Conservation (phyloP, 2,113 vertebrate genomes). For the Pachyramphus minor region DNA sequence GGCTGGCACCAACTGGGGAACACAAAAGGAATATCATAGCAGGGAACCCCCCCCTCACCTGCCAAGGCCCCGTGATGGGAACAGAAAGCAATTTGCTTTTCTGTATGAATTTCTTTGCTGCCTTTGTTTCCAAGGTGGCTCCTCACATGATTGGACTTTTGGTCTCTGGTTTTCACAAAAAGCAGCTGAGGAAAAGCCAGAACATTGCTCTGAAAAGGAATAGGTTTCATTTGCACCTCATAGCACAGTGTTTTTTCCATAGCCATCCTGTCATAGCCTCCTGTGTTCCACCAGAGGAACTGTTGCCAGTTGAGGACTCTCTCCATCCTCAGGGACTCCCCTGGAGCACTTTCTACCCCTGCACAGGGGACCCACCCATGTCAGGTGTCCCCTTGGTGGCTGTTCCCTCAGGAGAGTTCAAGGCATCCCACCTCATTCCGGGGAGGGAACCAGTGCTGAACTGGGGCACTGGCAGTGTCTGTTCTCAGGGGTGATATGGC, state of each 20-base stretch:
- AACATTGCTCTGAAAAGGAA: not conserved
- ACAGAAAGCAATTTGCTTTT: not conserved
- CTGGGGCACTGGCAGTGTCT: not conserved
- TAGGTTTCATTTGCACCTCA: not conserved
- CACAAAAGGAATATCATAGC: not conserved
- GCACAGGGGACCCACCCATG: accelerated
- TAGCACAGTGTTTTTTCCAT: not conserved
- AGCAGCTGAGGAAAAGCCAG: not conserved
- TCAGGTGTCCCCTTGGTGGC: not conserved
- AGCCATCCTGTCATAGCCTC: accelerated
- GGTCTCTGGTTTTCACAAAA: not conserved
- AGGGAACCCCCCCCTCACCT: not conserved
- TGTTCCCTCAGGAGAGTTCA: not conserved
- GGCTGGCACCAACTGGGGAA: not conserved
- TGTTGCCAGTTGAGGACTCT: not conserved
- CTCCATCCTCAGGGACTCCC: not conserved
- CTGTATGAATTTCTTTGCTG: not conserved
- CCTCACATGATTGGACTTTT: not conserved
- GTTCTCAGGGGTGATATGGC: not conserved
- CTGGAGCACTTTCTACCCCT: not conserved
- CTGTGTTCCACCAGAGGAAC: not conserved
- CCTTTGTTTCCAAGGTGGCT: not conserved
- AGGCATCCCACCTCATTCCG: not conserved
- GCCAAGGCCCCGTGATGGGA: accelerated
- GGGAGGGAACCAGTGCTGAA: not conserved